A percentile compares a stretch with the other conserved stretches of the same genome.
These are phyloP conservation scores for Asarcornis scutulata DNA, from an alignment of 2,113 vertebrate genomes.

Conservation along the genomic window DNA sequence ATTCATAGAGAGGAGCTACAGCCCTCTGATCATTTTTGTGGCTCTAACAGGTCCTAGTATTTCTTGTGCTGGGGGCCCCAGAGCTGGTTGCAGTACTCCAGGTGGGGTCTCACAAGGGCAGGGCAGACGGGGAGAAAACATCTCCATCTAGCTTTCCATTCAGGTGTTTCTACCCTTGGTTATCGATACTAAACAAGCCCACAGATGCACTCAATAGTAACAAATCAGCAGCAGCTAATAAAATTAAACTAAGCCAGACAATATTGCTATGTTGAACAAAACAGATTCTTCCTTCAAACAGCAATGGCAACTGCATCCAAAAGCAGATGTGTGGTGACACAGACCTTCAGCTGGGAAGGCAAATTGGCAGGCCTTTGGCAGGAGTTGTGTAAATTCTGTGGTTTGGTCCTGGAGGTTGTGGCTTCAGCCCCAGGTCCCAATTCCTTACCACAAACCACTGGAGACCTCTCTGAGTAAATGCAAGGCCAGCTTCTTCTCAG, in stretches of 20 bases:
- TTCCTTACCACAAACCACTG: constrained; percentile 45
- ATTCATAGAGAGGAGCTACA: background rate
- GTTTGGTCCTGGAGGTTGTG: constrained; percentile 41
- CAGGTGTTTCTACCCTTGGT: background rate
- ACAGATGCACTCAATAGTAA: background rate
- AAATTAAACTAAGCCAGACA: background rate
- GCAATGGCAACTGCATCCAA: background rate
- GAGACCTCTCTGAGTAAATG: background rate
- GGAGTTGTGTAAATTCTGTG: constrained; percentile 14
- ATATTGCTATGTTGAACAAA: background rate
- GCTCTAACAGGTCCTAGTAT: background rate
- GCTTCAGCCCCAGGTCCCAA: constrained; percentile 23
- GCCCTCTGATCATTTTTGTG: background rate
- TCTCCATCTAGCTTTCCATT: background rate
- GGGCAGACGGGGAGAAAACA: background rate
- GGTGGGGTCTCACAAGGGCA: background rate
- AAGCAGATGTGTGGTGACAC: background rate
- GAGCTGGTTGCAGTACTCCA: background rate
- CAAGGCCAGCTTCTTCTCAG: background rate
- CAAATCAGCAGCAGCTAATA: background rate
- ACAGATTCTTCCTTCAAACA: background rate
- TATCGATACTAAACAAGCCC: background rate
- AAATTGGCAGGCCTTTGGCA: background rate
- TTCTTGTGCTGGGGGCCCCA: background rate
- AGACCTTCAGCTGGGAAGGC: background rate